Base-by-base conservation (phyloP, 2,113 vertebrate genomes). In the Phodopus roborovskii region DNA sequence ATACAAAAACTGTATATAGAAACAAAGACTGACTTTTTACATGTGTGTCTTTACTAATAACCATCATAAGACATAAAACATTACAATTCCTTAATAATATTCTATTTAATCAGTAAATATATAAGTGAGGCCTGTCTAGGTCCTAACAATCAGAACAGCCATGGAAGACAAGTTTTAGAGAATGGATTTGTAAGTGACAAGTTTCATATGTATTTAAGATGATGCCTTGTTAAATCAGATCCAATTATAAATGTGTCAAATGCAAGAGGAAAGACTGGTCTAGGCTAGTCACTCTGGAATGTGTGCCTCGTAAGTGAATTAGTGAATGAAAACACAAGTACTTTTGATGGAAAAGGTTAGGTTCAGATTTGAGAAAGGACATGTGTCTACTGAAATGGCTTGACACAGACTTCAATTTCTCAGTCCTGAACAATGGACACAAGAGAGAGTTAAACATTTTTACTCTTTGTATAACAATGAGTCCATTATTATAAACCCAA, bases 11-110 rank as follows among this genome's bases (percentile, higher is more conserved):
- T 48, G 2, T 42, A n/a, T n/a, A n/a, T n/a, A 53, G 89, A 93
- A 93, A 94, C 33, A 90, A 94, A 93, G 36, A 50, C 0, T 53
- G 7, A 66, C 42, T 62, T n/a, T 60, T 97, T 50, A 30, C 56
- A 86, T 22, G 9, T 68, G 15, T 90, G 20, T 92, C 56, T 87
- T 68, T 94, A 50, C 84, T 92, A 71, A 90, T 73, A 48, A 19
- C 11, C 39, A 95, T 36, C 15, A 95, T 7, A 84, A 91, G 26
- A 58, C 53, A 53, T 84, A 92, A 48, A 93, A 88, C 58, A 58
- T 87, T 94, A 33, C 82, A 84, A 87, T 19, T 66, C 68, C 53
- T 9, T 42, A 84, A 53, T 62, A 91, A 75, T 6, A 94, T 64
- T 5, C 7, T 28, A 85, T 82, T 92, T 77, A 73, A 56, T 62